Evolutionary conservation across 2,113 vertebrate species (phyloP).

Genomic region (Triplophysa siluroides): DNA sequence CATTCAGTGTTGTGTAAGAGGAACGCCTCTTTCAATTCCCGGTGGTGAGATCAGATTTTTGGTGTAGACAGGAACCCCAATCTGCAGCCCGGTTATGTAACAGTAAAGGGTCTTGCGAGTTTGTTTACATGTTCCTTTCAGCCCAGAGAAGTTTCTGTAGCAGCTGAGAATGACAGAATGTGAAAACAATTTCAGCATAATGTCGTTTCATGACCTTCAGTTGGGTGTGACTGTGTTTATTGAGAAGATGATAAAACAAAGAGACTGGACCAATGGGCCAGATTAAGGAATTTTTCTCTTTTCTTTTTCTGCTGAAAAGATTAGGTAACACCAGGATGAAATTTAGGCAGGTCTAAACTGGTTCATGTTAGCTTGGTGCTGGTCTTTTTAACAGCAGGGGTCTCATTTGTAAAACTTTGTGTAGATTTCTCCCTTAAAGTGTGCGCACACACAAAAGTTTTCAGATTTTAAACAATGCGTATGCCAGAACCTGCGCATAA

Average conservation of each 20-base stretch:
- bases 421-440: too few relatives aligned
- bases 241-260: background rate
- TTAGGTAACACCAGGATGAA: too few relatives aligned
- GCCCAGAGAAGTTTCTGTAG: constrained; percentile 18
- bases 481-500: too few relatives aligned
- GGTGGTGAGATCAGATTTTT: constrained; percentile 47
- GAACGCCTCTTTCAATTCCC: constrained; percentile 42
- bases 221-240: constrained; percentile 18
- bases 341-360: too few relatives aligned
- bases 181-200: constrained; percentile 29
- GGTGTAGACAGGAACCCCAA: constrained; percentile 21
- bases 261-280: too few relatives aligned
- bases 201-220: background rate
- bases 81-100: constrained; percentile 53
- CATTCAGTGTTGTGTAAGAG: constrained; percentile 48
- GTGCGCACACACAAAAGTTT: too few relatives aligned
- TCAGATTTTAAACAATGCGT: too few relatives aligned
- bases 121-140: constrained; percentile 47
- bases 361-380: too few relatives aligned
- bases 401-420: too few relatives aligned
- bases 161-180: constrained; percentile 17
- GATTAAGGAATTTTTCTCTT: background rate
- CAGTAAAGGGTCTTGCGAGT: constrained; percentile 29
- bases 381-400: too few relatives aligned
- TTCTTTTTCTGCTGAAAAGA: background rate